phyloP scores from a whole-genome alignment of 1,140 invertebrate genomes.

The Neodiprion pinetum region DNA sequence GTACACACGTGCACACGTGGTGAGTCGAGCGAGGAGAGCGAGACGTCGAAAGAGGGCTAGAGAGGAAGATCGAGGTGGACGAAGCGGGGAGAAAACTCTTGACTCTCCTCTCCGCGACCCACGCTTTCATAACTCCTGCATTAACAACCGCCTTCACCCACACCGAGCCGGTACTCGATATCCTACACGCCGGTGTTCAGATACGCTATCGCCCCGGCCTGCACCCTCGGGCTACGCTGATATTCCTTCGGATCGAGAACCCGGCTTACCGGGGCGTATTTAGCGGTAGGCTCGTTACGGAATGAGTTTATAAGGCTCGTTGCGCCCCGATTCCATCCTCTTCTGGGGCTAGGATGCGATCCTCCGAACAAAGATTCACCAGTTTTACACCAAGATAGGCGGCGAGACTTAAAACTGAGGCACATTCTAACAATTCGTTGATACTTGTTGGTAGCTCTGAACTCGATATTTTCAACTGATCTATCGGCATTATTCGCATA shows the following conservation, averaged over 20 bases:
- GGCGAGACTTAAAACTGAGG: too few relatives aligned
- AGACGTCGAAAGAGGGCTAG: background rate
- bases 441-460: too few relatives aligned
- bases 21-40: background rate
- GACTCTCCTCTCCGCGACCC: background rate
- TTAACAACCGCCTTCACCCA: slow-evolving; percentile 7
- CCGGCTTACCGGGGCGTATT: background rate
- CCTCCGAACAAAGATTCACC: too few relatives aligned
- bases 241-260: background rate
- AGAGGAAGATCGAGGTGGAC: too few relatives aligned
- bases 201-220: background rate
- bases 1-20: too few relatives aligned
- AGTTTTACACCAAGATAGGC: too few relatives aligned
- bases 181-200: background rate
- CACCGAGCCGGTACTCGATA: background rate
- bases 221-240: background rate
- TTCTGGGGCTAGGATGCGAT: too few relatives aligned
- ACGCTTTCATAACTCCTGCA: slow-evolving; percentile 7
- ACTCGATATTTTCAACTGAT: too few relatives aligned
- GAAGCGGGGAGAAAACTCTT: too few relatives aligned
- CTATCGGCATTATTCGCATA: too few relatives aligned
- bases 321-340: too few relatives aligned
- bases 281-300: slow-evolving; percentile 6
- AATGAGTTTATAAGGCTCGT: background rate
- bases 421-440: too few relatives aligned